Percentiles rank a stretch among this genome's conserved stretches.
Conservation (phyloP, 2,113 vertebrate genomes). For the Neomonachus schauinslandi region DNA sequence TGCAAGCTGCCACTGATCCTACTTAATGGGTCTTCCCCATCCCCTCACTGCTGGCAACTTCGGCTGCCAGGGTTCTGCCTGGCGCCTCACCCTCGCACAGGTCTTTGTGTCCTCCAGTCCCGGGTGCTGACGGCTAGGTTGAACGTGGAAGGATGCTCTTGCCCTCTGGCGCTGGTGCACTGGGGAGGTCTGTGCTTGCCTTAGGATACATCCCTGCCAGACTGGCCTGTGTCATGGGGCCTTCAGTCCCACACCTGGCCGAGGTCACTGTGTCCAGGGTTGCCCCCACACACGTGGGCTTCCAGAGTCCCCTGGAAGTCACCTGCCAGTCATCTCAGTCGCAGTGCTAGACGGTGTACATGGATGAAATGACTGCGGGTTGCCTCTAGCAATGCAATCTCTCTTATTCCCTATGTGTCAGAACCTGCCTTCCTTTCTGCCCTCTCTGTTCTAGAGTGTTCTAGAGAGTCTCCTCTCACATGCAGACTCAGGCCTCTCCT, state of each 20-base stretch:
- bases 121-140: fast-evolving
- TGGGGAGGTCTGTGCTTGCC: not conserved
- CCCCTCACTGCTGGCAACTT: not conserved
- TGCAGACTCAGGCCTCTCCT: fast-evolving
- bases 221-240: not conserved
- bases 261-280: not conserved
- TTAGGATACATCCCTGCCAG: too few species aligned
- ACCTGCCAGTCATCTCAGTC: not conserved
- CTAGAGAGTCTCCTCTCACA: too few species aligned
- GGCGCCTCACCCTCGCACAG: fast-evolving
- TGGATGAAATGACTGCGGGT: not conserved
- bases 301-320: not conserved
- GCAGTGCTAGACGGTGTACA: fast-evolving
- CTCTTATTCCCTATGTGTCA: not conserved
- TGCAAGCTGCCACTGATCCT: fast-evolving
- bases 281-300: not conserved
- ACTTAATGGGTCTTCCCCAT: not conserved
- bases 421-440: not conserved
- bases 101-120: not conserved
- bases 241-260: not conserved
- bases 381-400: not conserved
- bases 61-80: not conserved
- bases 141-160: not conserved
- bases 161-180: not conserved
- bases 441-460: not conserved